These are phyloP conservation scores for Pavo muticus DNA, from an alignment of 2,113 vertebrate genomes.

Conservation along the genomic window DNA sequence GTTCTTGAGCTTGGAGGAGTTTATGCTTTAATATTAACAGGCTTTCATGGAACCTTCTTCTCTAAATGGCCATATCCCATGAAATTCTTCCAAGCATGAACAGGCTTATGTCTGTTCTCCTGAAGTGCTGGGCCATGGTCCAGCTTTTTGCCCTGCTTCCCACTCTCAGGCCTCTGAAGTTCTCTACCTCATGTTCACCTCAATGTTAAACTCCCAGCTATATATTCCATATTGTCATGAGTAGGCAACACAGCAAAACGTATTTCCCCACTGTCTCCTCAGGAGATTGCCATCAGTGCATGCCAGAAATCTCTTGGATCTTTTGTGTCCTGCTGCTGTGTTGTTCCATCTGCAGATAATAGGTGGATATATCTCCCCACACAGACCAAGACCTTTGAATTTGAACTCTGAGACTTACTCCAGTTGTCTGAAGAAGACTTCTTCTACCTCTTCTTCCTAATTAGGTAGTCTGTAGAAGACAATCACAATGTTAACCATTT, in stretches of 20 bases:
- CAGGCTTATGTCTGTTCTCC: fast-evolving
- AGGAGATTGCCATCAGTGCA: fast-evolving
- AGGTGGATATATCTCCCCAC: not conserved
- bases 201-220: not conserved
- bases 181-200: not conserved
- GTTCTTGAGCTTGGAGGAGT: not conserved
- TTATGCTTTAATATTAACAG: not conserved
- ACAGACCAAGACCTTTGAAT: fast-evolving
- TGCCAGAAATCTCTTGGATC: not conserved
- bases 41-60: not conserved
- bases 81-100: not conserved
- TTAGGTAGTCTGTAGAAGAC: not conserved
- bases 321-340: not conserved
- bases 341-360: not conserved
- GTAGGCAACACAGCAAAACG: not conserved
- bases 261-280: not conserved
- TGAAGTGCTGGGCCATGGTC: not conserved
- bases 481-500: not conserved
- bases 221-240: not conserved
- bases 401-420: not conserved
- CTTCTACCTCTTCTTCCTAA: not conserved
- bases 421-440: not conserved
- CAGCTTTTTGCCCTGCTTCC: not conserved
- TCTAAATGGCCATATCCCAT: not conserved
- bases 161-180: not conserved